Evolutionary conservation across 2,797 vertebrate genomes (phyloP).

Genomic region (Lagothrix lagotricha): DNA sequence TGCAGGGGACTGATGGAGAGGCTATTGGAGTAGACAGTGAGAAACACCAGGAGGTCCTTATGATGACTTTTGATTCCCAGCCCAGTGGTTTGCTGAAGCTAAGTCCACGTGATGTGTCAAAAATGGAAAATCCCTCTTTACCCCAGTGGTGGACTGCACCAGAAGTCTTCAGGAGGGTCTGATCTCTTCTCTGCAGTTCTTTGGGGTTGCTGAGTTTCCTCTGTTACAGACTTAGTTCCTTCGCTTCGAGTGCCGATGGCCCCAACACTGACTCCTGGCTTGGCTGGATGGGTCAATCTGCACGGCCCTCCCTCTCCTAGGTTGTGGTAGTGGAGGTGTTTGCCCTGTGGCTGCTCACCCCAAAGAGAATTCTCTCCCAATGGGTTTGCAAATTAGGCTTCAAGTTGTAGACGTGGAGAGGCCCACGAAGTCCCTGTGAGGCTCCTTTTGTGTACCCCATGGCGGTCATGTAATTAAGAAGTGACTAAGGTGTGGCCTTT

Average conservation of each 20-base stretch:
- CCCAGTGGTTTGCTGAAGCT: neutral
- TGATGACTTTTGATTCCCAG: neutral
- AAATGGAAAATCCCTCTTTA: neutral
- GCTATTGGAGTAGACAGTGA: too few relatives aligned
- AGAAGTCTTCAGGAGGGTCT: neutral
- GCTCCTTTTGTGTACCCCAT: neutral
- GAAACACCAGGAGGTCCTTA: neutral
- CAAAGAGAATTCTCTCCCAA: neutral
- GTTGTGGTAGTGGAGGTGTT: neutral
- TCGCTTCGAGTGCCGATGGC: rapidly evolving
- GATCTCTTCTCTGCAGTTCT: neutral
- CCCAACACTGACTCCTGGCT: neutral
- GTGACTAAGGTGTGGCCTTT: too few relatives aligned
- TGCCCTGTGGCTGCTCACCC: neutral
- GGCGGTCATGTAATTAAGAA: neutral
- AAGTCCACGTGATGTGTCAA: neutral
- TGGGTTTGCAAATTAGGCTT: neutral
- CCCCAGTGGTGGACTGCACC: neutral
- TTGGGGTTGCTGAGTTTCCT: rapidly evolving
- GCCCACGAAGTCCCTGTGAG: neutral
- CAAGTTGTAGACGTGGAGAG: neutral
- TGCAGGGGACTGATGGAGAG: neutral
- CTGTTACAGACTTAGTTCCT: neutral
- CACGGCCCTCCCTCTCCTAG: neutral
- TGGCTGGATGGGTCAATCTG: neutral